These are phyloP conservation scores for Opisthograptis luteolata DNA, from an alignment of 2,888 invertebrate genomes.

Conservation along the genomic window DNA sequence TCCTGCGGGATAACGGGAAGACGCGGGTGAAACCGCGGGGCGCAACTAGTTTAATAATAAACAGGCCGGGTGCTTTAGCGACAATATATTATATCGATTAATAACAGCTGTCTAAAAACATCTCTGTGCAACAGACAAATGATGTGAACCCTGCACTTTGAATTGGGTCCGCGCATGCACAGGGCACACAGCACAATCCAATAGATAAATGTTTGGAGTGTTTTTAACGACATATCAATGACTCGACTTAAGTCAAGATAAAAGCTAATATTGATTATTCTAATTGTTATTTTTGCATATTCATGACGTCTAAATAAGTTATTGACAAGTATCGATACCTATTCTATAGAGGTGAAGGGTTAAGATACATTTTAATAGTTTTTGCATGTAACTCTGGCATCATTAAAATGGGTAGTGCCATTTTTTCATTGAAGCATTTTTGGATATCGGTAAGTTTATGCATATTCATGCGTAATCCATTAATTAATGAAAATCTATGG, in stretches of 20 bases:
- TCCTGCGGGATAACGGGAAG: no score
- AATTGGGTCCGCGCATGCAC: constrained; percentile 16
- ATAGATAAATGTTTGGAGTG: constrained; percentile 14
- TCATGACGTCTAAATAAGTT: constrained; percentile 58
- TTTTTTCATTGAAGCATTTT: constrained; percentile 3
- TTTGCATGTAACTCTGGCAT: constrained; percentile 43
- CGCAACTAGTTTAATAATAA: no score
- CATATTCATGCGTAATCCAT: constrained; percentile 72
- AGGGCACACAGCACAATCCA: no score
- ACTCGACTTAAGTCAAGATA: constrained; percentile 60
- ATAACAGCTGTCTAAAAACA: no score
- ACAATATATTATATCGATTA: no score
- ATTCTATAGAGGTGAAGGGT: constrained; percentile 41
- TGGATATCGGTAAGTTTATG: constrained; percentile 46
- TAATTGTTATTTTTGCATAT: constrained; percentile 80
- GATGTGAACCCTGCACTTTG: constrained; percentile 16
- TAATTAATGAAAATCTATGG: constrained; percentile 50
- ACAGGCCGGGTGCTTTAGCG: no score
- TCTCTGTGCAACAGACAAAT: no score
- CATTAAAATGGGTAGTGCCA: constrained; percentile 31
- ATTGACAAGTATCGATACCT: constrained; percentile 38
- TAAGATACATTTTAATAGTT: constrained; percentile 38
- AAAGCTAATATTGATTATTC: constrained; percentile 68
- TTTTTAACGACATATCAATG: constrained; percentile 58
- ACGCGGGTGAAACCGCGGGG: no score